Conservation (phyloP, 2,113 vertebrate genomes). For the Pomatorhinus ruficollis region DNA sequence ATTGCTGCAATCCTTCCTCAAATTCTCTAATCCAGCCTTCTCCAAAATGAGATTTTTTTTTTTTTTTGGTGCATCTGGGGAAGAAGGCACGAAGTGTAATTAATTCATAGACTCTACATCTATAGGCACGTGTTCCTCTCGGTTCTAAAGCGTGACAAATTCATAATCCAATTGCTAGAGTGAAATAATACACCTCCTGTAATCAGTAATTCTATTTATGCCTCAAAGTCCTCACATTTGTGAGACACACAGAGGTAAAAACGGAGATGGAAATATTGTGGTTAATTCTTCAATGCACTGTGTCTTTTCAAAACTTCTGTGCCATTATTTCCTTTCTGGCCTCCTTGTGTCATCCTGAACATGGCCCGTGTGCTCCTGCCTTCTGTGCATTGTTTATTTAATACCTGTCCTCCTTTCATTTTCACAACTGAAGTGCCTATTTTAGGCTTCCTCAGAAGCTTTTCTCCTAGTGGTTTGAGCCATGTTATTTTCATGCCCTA, state of each 20-base stretch:
- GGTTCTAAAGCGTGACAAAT: not conserved
- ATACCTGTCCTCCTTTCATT: slow-evolving; percentile 23
- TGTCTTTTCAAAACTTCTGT: not conserved
- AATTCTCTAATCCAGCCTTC: not conserved
- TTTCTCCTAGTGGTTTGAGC: not conserved
- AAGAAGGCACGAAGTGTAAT: not conserved
- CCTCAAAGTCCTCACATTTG: not conserved
- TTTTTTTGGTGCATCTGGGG: not conserved
- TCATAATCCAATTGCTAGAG: not conserved
- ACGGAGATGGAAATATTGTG: not conserved
- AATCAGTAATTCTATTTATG: not conserved
- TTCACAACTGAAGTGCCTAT: not conserved
- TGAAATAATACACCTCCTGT: not conserved
- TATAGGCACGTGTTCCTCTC: not conserved
- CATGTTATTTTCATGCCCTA: not conserved
- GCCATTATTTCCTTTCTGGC: not conserved
- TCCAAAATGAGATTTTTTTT: not conserved
- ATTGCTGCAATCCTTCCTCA: not conserved
- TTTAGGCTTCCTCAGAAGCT: slow-evolving; percentile 7
- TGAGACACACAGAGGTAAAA: not conserved
- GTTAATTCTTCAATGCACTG: not conserved
- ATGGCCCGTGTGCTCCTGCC: not conserved
- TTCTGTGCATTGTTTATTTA: slow-evolving; percentile 28
- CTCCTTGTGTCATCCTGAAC: slow-evolving; percentile 13
- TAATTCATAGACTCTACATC: not conserved